Evolutionary conservation across 2,797 vertebrate species (phyloP), one percentile per base, ranked within the genome.

Genomic region (Gallinago nigripennis): DNA sequence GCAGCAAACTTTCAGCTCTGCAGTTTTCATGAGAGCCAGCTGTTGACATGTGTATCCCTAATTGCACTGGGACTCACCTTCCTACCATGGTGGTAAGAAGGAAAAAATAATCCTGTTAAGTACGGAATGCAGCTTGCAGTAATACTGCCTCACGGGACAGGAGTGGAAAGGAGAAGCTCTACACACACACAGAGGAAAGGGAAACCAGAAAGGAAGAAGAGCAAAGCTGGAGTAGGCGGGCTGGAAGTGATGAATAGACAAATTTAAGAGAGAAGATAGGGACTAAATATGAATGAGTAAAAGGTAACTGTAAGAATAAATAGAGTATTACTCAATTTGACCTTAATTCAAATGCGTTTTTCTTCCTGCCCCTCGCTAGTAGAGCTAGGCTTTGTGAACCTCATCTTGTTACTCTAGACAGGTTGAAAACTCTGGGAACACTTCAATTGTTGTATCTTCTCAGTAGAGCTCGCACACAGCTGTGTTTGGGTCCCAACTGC

Each of bases 31-130:
- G 78, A 95, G 80, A 94, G 45, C 14, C 60, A 75, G 53, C 46
- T 95, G 88, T 58, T 90, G 86, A 95, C 86, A 90, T 43, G 56
- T 82, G 53, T 85, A 95, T 86, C 37, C 24, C 37, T 86, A 88
- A 84, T 31, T 90, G 86, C 90, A 79, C 45, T 86, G 83, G 86
- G 91, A 94, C 41, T 82, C 65, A 94, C 90, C 81, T 92, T 90
- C 81, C 83, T 57, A 63, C 39, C 10, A 5, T 43, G 53, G 54
- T 37, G 28, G 35, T 50, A 60, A 84, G 39, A 23, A 16, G 54
- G 82, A 78, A 63, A 41, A 30, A 73, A 45, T 31, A 64, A 15
- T 11, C 39, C 57, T 78, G 37, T 71, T 68, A 84, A 79, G 53
- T 72, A 82, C 65, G 41, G 30, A 92, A 88, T 41, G 45, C 27